Base-by-base conservation (phyloP, 2,113 vertebrate genomes). In the Aegithalos caudatus region DNA sequence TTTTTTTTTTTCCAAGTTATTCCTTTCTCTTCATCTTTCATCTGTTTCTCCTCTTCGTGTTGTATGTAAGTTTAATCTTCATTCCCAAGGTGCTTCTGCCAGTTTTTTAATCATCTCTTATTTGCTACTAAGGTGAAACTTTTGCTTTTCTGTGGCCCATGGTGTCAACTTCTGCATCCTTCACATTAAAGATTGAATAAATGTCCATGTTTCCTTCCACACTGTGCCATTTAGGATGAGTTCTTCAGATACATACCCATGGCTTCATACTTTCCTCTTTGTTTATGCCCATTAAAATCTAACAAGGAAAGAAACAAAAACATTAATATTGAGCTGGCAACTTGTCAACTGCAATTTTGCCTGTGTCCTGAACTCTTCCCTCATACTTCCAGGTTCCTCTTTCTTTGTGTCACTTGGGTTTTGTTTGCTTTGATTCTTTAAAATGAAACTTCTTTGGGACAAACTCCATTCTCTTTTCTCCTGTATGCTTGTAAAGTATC, bases 321-420 rank as follows among this genome's bases (percentile, higher is more conserved):
- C 35, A 23, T 6, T 4, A 56, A 35, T 74, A 38, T 8, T 51
- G 35, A 79, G 45, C 21, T 57, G 86, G 9, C 25, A 65, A 11
- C 14, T 47, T 91, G 31, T 27, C 58, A 77, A 6, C 37, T 83
- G 3, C 53, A 53, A 7, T n/a, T 80, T 40, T 72, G 29, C n/a
- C 72, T 25, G 4, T 54, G 27, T 79, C 35, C 33, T 76, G 29
- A 38, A 15, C 11, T 77, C 12, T 67, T 10, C 12, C 38, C 12
- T 61, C 7, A 5, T n/a, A 22, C 17, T 47, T 51, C 7, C 35
- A 78, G 4, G 7, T 53, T 69, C 20, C 11, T 70, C 28, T 48
- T 17, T 45, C 20, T 28, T 12, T 58, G 8, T 51, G 35, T 62
- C 11, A 11, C 20, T 66, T 0, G 0, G 1, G 2, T 64, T 51